Conservation (phyloP, 2,113 vertebrate genomes). For the Solenodon paradoxus region DNA sequence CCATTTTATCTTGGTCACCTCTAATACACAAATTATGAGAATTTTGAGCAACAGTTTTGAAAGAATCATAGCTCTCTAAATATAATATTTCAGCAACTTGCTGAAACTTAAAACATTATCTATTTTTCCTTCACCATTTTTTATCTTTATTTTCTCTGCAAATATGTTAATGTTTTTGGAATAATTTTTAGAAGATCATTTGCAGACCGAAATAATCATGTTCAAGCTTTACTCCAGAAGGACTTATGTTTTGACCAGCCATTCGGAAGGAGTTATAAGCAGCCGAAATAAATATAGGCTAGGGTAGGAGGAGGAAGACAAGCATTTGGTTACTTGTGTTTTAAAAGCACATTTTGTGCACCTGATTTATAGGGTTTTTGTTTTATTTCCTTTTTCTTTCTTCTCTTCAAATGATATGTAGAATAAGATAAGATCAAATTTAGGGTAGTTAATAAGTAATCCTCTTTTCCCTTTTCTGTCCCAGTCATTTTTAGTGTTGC, state of each 20-base stretch:
- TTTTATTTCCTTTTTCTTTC: background rate
- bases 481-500: background rate
- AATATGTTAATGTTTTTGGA: slow-evolving; percentile 8
- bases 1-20: background rate
- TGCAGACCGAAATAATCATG: background rate
- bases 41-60: slow-evolving; percentile 32
- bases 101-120: background rate
- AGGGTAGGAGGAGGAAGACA: background rate
- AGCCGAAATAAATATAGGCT: slow-evolving; percentile 32
- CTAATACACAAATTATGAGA: background rate
- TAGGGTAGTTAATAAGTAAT: background rate
- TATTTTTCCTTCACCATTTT: background rate
- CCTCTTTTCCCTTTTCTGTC: background rate
- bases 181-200: background rate
- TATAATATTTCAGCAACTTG: background rate
- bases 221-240: background rate
- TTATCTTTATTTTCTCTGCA: slow-evolving; percentile 25
- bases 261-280: slow-evolving; percentile 26
- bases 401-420: background rate
- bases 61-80: slow-evolving; percentile 38
- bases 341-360: slow-evolving; percentile 37
- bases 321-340: background rate
- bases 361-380: slow-evolving; percentile 34
- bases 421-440: background rate
- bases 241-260: slow-evolving; percentile 21